phyloP scores from a whole-genome alignment of 2,797 vertebrate species.

The Amniataba percoides region DNA sequence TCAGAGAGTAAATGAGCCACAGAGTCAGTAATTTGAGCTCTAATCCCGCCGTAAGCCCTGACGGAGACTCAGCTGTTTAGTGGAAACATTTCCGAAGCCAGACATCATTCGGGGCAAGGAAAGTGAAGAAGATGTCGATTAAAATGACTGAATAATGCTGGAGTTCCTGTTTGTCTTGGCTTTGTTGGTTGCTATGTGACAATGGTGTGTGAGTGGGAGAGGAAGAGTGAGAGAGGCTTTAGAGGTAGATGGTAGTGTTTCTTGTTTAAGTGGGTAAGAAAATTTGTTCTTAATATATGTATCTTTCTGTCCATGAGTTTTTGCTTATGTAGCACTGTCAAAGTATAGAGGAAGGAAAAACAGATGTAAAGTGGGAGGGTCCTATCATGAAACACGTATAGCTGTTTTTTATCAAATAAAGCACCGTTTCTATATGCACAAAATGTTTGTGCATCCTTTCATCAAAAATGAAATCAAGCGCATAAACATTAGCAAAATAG shows the following conservation, averaged over 20 bases:
- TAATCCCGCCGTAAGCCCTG: constrained; percentile 78
- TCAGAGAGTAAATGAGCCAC: constrained; percentile 83
- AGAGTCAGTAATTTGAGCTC: constrained; percentile 82
- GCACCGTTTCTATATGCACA: background rate
- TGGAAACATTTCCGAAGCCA: constrained; percentile 83
- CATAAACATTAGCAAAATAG: no score
- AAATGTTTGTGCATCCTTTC: background rate
- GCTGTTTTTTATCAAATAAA: background rate
- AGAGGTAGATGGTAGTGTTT: constrained; percentile 18
- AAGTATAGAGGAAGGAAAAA: background rate
- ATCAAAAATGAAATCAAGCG: background rate
- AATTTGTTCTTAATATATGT: background rate
- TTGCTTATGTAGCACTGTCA: background rate
- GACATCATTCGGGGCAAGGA: constrained; percentile 68
- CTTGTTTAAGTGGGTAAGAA: background rate
- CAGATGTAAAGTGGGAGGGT: constrained; percentile 7
- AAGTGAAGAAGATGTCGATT: constrained; percentile 75
- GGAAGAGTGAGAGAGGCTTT: background rate
- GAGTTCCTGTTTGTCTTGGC: constrained; percentile 81
- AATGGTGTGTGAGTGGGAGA: constrained; percentile 13
- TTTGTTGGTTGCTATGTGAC: constrained; percentile 62
- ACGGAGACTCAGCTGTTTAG: constrained; percentile 71
- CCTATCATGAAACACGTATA: background rate
- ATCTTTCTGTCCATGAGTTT: background rate
- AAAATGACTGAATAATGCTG: constrained; percentile 75